Evolutionary conservation across 2,888 invertebrate species (phyloP), one percentile per base, ranked within the genome.

Genomic region (Limnephilus lunatus): DNA sequence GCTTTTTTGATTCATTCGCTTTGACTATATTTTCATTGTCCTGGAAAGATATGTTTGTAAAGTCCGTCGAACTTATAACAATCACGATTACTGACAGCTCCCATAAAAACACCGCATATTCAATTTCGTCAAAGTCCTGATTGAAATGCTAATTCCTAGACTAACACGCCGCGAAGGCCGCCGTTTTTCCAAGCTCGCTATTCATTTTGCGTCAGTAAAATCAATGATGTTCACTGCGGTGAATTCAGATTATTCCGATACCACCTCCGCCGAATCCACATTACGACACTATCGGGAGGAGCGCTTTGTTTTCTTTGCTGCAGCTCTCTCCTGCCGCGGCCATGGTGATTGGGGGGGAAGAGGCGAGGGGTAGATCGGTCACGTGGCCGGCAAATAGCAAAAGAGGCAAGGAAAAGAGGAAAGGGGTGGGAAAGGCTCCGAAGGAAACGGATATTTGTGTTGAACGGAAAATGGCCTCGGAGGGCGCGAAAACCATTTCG

Each of bases 361-460:
- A 14, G 39, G 30, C 31, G 80, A 32, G 53, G 53, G 39, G 91
- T 68, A 35, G 91, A 81, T 87, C 35, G 68, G 89, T 81, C 39
- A 81, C 89, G 81, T 89, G 89, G 30, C 39, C 87, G 85, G n/a
- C 85, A 85, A 32, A n/a, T n/a, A 44, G 68, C 86, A 35, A 83
- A 32, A 25, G 83, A 3, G 39, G 39, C 30, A 12, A 44, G 87
- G 86, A 53, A n/a, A 19, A 68, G n/a, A 2, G 83, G 44, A 68
- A n/a, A 31, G 31, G 82, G 85, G 53, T 35, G 35, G 31, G 15
- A 35, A n/a, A 83, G 91, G 90, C 80, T 39, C 53, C 44, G 92
- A 88, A 90, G 93, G 92, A 93, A 93, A 86, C 93, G 93, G 93
- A 93, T 93, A 93, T 93, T 93, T 92, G 93, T 91, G 92, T 90